phyloP scores from a whole-genome alignment of 2,888 invertebrate genomes.

The Mythimna loreyi region DNA sequence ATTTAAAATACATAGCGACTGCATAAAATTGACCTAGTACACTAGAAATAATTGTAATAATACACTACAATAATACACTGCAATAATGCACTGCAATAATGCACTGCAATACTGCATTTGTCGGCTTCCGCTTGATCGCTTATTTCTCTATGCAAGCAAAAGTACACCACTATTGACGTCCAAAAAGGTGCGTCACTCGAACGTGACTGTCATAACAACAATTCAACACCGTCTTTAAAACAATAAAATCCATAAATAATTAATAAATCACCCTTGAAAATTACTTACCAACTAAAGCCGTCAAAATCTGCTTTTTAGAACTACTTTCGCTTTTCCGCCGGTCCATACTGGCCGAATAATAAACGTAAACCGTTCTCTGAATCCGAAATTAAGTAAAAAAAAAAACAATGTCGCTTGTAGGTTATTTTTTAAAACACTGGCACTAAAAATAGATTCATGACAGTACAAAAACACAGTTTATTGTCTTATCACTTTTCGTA shows the following conservation, averaged over 20 bases:
- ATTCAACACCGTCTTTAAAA: conserved; percentile 1
- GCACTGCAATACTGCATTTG: not conserved
- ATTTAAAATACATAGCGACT: conserved; percentile 1
- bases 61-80: too few species aligned
- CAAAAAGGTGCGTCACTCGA: conserved; percentile 7
- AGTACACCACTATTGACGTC: conserved; percentile 23
- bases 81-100: too few species aligned
- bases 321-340: conserved; percentile 66
- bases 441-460: conserved; percentile 33
- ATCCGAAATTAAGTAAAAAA: conserved; percentile 48
- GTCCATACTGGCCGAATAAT: conserved; percentile 71
- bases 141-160: conserved; percentile 30
- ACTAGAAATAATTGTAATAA: conserved; percentile 1
- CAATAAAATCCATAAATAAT: not conserved
- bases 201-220: conserved; percentile 50
- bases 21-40: conserved; percentile 21
- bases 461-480: conserved; percentile 10
- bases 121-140: conserved; percentile 30
- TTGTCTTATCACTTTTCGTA: conserved; percentile 39
- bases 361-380: conserved; percentile 24
- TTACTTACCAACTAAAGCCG: conserved; percentile 79
- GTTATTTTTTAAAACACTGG: conserved; percentile 54
- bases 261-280: conserved; percentile 31
- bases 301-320: conserved; percentile 76
- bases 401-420: conserved; percentile 56